Evolutionary conservation across 2,113 vertebrate genomes (phyloP).

Genomic region (Camelus bactrianus): DNA sequence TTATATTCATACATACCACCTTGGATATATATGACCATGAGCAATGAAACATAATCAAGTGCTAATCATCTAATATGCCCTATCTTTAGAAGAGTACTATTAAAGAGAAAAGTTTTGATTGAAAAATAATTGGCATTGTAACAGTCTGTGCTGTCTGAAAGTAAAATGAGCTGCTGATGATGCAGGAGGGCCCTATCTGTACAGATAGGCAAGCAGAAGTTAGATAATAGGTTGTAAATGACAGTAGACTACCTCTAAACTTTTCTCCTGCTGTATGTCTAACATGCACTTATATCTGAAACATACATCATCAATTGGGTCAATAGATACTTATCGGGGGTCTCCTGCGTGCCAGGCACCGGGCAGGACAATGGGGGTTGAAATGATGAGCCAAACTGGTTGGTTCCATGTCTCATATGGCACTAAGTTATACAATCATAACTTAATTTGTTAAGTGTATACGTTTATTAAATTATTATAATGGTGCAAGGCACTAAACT

Average conservation of each 20-base stretch:
- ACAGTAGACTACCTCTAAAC: background rate
- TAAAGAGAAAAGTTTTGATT: background rate
- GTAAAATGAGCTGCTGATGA: background rate
- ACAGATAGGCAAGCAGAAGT: background rate
- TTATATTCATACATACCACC: background rate
- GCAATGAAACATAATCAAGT: background rate
- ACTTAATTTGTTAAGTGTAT: background rate
- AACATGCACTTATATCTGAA: background rate
- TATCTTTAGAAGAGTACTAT: background rate
- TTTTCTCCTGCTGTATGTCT: background rate
- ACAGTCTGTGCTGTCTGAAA: background rate
- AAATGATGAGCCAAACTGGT: background rate
- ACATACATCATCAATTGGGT: background rate
- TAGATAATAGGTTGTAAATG: background rate
- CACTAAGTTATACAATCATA: background rate
- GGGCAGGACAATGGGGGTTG: background rate
- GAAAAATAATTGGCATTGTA: background rate
- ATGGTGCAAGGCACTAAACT: background rate
- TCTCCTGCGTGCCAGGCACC: background rate
- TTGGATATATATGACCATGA: background rate
- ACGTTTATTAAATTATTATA: background rate
- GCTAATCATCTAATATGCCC: background rate
- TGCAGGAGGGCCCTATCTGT: background rate
- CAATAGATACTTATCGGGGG: background rate
- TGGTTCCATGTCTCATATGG: background rate